Conservation (phyloP, 2,888 invertebrate genomes). For the Euplexia lucipara region DNA sequence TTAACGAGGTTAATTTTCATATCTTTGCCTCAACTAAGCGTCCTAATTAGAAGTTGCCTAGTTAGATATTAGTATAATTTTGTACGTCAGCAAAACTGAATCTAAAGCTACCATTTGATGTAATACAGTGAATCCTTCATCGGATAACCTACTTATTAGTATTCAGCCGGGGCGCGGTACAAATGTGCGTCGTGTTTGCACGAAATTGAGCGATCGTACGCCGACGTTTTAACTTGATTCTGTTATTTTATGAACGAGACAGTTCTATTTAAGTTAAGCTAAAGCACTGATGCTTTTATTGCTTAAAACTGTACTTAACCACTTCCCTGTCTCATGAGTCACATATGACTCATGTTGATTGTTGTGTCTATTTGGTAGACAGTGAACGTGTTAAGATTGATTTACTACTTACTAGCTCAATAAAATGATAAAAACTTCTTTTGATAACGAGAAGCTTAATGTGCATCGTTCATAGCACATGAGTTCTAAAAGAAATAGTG, state of each 20-base stretch:
- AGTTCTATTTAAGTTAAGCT: constrained; percentile 6
- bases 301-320: not conserved
- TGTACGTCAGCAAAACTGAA: constrained; percentile 13
- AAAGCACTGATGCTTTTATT: not conserved
- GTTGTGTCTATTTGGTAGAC: no score
- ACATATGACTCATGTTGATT: no score
- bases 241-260: constrained; percentile 16
- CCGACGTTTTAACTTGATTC: constrained; percentile 62
- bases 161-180: constrained; percentile 46
- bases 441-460: no score
- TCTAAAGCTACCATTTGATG: constrained; percentile 23
- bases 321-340: no score
- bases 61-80: not conserved
- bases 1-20: not conserved
- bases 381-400: no score
- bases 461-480: no score
- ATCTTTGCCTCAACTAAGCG: not conserved
- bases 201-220: constrained; percentile 70
- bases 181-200: constrained; percentile 64
- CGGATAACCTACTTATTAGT: constrained; percentile 39
- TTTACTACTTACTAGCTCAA: no score
- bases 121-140: constrained; percentile 30
- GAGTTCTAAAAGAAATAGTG: no score
- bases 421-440: no score
- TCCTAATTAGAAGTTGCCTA: constrained; percentile 9